phyloP scores from a whole-genome alignment of 2,113 vertebrate genomes.

The Talpa occidentalis region DNA sequence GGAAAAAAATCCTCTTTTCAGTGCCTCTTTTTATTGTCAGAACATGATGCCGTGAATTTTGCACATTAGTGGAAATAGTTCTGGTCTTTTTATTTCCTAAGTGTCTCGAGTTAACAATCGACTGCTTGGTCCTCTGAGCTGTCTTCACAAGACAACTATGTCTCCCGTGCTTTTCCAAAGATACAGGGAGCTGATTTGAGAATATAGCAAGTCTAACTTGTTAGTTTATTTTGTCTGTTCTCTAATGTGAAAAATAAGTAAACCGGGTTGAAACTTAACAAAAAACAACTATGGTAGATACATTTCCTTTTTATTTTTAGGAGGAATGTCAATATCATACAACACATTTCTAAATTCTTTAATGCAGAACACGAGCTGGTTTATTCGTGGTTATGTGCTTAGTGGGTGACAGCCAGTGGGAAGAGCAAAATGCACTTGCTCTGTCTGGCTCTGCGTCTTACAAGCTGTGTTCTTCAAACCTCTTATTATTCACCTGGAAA shows the following conservation, averaged over 20 bases:
- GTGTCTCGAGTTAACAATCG: not conserved
- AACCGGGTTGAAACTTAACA: slow-evolving; percentile 17
- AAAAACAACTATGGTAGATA: not conserved
- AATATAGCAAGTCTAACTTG: slow-evolving; percentile 19
- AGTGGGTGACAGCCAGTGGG: not conserved
- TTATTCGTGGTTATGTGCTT: slow-evolving; percentile 62
- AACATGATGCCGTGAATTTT: not conserved
- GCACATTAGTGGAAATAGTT: not conserved
- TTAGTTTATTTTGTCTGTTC: not conserved
- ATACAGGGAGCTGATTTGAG: not conserved
- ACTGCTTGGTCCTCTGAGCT: not conserved
- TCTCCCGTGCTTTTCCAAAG: not conserved
- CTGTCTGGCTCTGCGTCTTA: not conserved
- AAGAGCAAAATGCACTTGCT: not conserved
- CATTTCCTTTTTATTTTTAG: slow-evolving; percentile 1
- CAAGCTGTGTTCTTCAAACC: not conserved
- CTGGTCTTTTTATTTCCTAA: slow-evolving; percentile 11
- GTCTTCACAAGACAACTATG: not conserved
- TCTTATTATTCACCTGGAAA: slow-evolving; percentile 50
- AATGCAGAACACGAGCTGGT: slow-evolving; percentile 54
- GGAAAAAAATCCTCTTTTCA: slow-evolving; percentile 26
- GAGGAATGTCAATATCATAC: slow-evolving; percentile 8
- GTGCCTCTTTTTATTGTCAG: slow-evolving; percentile 5
- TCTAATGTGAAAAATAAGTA: slow-evolving; percentile 60
- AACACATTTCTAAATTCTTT: slow-evolving; percentile 35